A percentile compares a stretch with the other conserved stretches of the same genome.
Conservation (phyloP, 2,888 invertebrate species). For the Andrena bucephala region DNA sequence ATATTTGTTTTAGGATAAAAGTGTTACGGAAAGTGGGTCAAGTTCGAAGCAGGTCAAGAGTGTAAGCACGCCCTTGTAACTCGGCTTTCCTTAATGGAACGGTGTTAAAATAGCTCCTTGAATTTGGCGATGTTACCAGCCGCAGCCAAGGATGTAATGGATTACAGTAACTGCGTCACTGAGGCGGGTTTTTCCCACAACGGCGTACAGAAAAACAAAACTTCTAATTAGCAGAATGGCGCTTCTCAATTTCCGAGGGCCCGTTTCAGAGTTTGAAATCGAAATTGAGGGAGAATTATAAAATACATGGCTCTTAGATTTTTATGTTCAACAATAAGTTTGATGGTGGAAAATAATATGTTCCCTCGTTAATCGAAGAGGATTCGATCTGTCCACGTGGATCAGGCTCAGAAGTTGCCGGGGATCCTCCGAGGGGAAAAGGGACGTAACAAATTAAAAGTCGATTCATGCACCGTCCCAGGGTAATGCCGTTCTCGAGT, state of each 20-base stretch:
- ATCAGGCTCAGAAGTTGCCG: slow-evolving; percentile 5
- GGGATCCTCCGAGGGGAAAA: slow-evolving; percentile 10
- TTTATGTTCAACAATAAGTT: too few relatives aligned
- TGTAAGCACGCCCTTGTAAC: slow-evolving; percentile 13
- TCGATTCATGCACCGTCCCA: slow-evolving; percentile 35
- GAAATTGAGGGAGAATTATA: too few relatives aligned
- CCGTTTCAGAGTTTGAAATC: too few relatives aligned
- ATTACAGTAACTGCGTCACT: too few relatives aligned
- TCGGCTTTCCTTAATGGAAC: slow-evolving; percentile 2
- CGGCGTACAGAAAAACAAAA: too few relatives aligned
- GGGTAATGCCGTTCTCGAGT: slow-evolving; percentile 22
- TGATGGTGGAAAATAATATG: too few relatives aligned
- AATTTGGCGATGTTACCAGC: background rate
- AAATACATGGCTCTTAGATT: too few relatives aligned
- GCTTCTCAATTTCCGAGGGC: too few relatives aligned
- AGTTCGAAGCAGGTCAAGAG: slow-evolving; percentile 12
- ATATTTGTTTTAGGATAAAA: slow-evolving; percentile 16
- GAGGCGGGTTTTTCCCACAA: too few relatives aligned
- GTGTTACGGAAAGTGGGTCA: slow-evolving; percentile 16
- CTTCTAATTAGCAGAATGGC: too few relatives aligned
- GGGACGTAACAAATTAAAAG: slow-evolving; percentile 35
- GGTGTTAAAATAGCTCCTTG: background rate
- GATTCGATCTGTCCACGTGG: slow-evolving; percentile 5
- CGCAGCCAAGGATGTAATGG: too few relatives aligned
- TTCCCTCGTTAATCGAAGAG: background rate